Evolutionary conservation across 2,113 vertebrate species (phyloP).

Genomic region (Glareola pratincola): DNA sequence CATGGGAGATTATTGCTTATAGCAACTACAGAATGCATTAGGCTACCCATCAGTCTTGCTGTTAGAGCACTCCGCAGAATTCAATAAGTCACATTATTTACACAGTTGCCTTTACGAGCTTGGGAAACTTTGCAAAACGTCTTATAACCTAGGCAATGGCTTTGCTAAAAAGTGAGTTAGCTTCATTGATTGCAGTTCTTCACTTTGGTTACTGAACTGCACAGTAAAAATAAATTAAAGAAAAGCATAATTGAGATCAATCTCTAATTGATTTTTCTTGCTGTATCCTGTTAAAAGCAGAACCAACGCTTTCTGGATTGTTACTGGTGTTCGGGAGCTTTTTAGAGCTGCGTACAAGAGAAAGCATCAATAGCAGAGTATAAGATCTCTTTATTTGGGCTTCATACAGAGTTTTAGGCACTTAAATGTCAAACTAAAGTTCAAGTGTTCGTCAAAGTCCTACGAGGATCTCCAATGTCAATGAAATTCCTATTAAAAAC

Average conservation of each 20-base stretch:
- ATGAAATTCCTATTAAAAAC: conserved; percentile 16
- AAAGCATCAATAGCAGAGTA: conserved; percentile 8
- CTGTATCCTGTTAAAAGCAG: conserved; percentile 46
- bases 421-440: conserved; percentile 53
- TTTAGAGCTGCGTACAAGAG: neutral
- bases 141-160: neutral
- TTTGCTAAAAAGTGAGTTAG: neutral
- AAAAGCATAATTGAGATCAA: conserved; percentile 36
- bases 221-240: conserved; percentile 52
- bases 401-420: conserved; percentile 44
- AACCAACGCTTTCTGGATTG: conserved; percentile 22
- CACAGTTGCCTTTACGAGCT: neutral
- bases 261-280: conserved; percentile 65
- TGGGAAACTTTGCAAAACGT: neutral
- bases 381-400: conserved; percentile 44
- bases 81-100: conserved; percentile 17
- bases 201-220: conserved; percentile 35
- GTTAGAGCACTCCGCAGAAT: neutral
- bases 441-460: conserved; percentile 44
- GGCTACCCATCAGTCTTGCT: conserved; percentile 18
- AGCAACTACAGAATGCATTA: neutral
- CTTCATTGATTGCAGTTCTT: conserved; percentile 1
- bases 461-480: neutral
- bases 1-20: conserved; percentile 7
- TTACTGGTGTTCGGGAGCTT: conserved; percentile 11